Evolutionary conservation across 1,140 invertebrate species (phyloP).

Genomic region (Aphis gossypii): DNA sequence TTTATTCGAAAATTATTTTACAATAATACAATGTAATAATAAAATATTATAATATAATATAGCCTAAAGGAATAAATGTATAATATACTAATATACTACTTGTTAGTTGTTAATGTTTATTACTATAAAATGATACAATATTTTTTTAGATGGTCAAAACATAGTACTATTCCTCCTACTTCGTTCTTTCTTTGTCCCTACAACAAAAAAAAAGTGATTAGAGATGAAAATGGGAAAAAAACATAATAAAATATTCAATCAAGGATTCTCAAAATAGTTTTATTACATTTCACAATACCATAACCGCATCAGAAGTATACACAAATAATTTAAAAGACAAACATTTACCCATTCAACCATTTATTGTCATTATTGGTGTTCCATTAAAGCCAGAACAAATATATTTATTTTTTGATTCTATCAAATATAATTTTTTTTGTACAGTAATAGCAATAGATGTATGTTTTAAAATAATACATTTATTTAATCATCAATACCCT

Average conservation of each 20-base stretch:
- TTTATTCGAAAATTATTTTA: no score
- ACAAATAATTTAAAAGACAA: background rate
- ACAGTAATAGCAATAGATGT: background rate
- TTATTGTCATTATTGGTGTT: background rate
- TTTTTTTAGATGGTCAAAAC: background rate
- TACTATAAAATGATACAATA: no score
- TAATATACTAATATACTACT: no score
- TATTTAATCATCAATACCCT: background rate
- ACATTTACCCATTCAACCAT: background rate
- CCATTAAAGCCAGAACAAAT: background rate
- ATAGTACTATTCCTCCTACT: background rate
- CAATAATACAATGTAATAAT: no score
- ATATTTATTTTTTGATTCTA: background rate
- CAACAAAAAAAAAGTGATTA: background rate
- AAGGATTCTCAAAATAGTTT: background rate
- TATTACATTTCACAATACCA: background rate
- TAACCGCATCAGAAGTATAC: background rate
- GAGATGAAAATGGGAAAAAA: background rate
- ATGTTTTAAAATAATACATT: no score
- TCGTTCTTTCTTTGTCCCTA: background rate
- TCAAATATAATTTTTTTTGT: background rate
- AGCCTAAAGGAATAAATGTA: no score
- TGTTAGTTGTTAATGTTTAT: no score
- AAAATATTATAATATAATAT: no score
- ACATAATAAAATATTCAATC: background rate